Evolutionary conservation across 2,113 vertebrate species (phyloP).

Genomic region (Malurus elegans): DNA sequence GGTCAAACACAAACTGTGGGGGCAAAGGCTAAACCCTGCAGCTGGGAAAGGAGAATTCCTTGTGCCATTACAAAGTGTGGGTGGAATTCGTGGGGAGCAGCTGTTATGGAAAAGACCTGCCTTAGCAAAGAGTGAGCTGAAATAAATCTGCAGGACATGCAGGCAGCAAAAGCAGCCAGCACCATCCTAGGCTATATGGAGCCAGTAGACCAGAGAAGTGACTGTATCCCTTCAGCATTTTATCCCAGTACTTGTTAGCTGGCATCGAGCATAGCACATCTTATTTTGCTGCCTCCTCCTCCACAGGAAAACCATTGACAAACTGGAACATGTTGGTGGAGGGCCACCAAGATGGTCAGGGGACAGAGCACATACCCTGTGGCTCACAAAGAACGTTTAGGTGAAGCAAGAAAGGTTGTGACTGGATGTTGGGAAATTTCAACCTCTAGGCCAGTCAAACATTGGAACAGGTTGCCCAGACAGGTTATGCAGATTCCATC

Average conservation of each 20-base stretch:
- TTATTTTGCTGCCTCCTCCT: background rate
- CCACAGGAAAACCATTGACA: background rate
- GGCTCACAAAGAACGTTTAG: background rate
- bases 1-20: background rate
- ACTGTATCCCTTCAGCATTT: background rate
- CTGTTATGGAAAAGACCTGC: background rate
- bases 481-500: background rate
- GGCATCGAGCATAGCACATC: background rate
- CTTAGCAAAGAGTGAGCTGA: background rate
- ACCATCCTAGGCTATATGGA: background rate
- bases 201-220: background rate
- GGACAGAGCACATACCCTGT: background rate
- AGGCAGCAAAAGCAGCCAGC: background rate
- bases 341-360: background rate
- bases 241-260: background rate
- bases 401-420: background rate
- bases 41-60: background rate
- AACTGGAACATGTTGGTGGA: background rate
- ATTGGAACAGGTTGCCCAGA: background rate
- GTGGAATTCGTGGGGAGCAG: background rate
- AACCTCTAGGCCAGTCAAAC: background rate
- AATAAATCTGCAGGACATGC: background rate
- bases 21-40: background rate
- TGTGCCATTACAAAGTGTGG: background rate
- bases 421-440: background rate